Base-by-base conservation (phyloP, 1,140 invertebrate genomes). In the Pollicipes pollicipes region DNA sequence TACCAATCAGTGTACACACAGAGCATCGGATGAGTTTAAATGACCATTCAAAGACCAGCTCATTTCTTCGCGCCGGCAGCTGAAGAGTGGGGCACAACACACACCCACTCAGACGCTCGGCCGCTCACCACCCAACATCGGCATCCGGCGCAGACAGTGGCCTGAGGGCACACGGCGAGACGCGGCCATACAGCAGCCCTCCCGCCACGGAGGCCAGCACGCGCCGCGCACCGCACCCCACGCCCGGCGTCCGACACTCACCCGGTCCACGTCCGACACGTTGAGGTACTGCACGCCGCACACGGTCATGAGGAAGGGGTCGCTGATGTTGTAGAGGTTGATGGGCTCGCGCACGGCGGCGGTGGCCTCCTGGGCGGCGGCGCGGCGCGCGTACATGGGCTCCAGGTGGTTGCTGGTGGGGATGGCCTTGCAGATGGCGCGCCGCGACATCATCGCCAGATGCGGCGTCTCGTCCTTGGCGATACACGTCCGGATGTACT, bases 401-500 rank as follows among this genome's bases (percentile, higher is more conserved):
- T 80, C 76, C 27, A 76, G 76, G 73, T 82, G 82, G n/a, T 75
- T 73, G 68, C 76, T 77, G 27, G 77, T 75, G 6, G 80, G 79
- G 30, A 84, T 71, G 27, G 76, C 77, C 16, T 73, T 73, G 75
- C 80, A 80, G 13, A 85, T 77, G 68, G 76, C 76, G 68, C 83
- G 78, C 68, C 80, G 81, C 0, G 80, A 79, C 73, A 83, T 77
- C 30, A 85, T 73, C 79, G 83, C 82, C 64, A 85, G 76, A 71
- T 84, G 79, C 29, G 84, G 83, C 30, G 81, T 80, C 35, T 78
- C 76, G 26, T 78, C 78, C 72, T 78, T 78, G 6, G 80, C 76
- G 69, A 83, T 76, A 75, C 82, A 83, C 35, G 81, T 77, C 35
- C 81, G 77, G 29, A 85, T 81, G 76, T 83, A 84, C 83, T 80